Percentiles rank a stretch among this genome's conserved stretches.
Evolutionary conservation across 64 coral and sea anemone genomes (phyloP).

Genomic region (Pocillopora damicornis): DNA sequence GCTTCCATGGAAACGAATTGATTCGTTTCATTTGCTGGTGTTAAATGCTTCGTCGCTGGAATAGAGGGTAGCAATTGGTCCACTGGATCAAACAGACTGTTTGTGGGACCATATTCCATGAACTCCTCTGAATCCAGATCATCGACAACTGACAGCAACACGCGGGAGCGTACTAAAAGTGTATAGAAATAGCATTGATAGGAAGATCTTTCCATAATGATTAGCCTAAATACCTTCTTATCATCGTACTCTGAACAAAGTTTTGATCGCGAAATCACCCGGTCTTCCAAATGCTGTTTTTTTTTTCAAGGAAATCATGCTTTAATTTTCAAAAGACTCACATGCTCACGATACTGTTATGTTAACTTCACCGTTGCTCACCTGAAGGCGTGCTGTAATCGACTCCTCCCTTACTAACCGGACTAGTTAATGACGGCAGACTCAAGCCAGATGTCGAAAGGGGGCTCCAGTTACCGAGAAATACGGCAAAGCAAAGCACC

Average conservation of each 20-base stretch:
- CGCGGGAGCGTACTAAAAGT: constrained; percentile 75
- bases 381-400: constrained; percentile 94
- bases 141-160: constrained; percentile 82
- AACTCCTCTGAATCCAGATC: constrained; percentile 72
- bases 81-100: constrained; percentile 65
- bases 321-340: no score
- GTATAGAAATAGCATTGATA: background rate
- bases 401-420: constrained; percentile 51
- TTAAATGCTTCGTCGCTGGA: constrained; percentile 55
- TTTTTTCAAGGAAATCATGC: no score
- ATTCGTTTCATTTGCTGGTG: constrained; percentile 66
- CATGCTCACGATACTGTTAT: no score
- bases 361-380: constrained; percentile 1
- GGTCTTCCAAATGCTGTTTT: no score
- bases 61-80: constrained; percentile 56
- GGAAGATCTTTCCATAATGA: background rate
- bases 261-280: no score
- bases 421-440: constrained; percentile 27
- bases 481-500: constrained; percentile 93
- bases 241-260: background rate
- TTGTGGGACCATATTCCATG: constrained; percentile 45
- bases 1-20: constrained; percentile 72
- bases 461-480: constrained; percentile 91
- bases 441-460: constrained; percentile 57
- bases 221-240: background rate